Evolutionary conservation across 2,888 invertebrate species (phyloP), one percentile per base, ranked within the genome.

Genomic region (Agelastica alni): DNA sequence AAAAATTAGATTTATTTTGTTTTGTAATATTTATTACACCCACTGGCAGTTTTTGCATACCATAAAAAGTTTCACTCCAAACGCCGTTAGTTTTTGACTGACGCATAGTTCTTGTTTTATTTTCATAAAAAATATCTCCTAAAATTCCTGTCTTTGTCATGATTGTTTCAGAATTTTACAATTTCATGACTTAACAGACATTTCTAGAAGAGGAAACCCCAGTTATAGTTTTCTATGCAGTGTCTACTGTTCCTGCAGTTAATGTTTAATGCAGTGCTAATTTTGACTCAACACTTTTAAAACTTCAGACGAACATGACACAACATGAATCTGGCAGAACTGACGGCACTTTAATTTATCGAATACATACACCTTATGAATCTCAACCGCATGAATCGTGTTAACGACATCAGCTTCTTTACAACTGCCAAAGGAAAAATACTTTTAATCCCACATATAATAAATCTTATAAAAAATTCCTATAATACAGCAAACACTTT

Each of bases 351-450:
- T 18, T n/a, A n/a, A n/a, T n/a, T n/a, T 6, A 18, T 20, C 14
- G 5, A 52, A 55, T 60, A 60, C 60, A 52, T 58, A 61, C 59
- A 44, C 47, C 49, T 53, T 20, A 37, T 54, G 10, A 59, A 45
- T 37, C 47, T 61, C 39, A 48, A 39, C 47, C 52, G 52, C 56
- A 57, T 55, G 34, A 59, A 54, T 34, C 55, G 53, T 32, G 58
- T 48, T 12, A 61, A 42, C 16, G 51, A 39, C 52, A 59, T 51
- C 46, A 61, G 54, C 34, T 56, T 58, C 47, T 51, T 55, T 30
- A 61, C 58, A 30, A 54, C 54, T 58, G 51, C 16, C 34, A 56
- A 39, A 54, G 37, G 16, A 41, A 44, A 45, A 53, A 43, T 32
- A n/a, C 10, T n/a, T 17, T 10, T n/a, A n/a, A n/a, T n/a, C n/a